These are phyloP conservation scores for Aphelenchoides besseyi DNA, from an alignment of 1,140 invertebrate species.

Conservation along the genomic window DNA sequence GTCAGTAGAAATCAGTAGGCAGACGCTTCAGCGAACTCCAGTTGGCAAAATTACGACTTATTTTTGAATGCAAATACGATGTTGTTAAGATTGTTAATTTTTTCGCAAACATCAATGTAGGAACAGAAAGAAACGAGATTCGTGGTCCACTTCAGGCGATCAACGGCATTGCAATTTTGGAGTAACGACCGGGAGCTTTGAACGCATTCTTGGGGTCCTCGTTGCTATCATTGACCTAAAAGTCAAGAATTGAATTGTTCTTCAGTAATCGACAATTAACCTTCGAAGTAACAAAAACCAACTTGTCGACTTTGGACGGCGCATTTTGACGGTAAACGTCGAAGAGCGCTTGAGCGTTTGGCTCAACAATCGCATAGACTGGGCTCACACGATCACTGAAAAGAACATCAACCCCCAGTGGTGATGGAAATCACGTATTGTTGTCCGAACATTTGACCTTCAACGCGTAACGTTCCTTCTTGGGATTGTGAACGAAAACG, in stretches of 20 bases:
- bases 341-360: slow-evolving; percentile 18
- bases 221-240: not conserved
- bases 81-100: not conserved
- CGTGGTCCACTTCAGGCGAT: slow-evolving; percentile 1
- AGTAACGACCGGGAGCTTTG: not conserved
- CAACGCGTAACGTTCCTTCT: slow-evolving; percentile 17
- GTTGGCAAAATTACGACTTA: too few species aligned
- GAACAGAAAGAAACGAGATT: not conserved
- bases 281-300: slow-evolving; percentile 46
- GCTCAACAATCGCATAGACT: slow-evolving; percentile 29
- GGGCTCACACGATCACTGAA: slow-evolving; percentile 28
- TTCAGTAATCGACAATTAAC: not conserved
- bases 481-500: slow-evolving; percentile 15
- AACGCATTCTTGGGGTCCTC: not conserved
- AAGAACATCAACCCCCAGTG: too few species aligned
- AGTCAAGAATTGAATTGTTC: not conserved
- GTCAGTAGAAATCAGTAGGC: too few species aligned
- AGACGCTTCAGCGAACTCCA: too few species aligned
- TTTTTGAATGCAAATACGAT: too few species aligned
- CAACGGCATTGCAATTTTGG: not conserved
- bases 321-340: slow-evolving; percentile 50
- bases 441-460: slow-evolving; percentile 39
- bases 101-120: not conserved
- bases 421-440: slow-evolving; percentile 12
- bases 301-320: slow-evolving; percentile 42